Conservation (phyloP, 2,797 vertebrate species). For the Neomorphus geoffroyi region DNA sequence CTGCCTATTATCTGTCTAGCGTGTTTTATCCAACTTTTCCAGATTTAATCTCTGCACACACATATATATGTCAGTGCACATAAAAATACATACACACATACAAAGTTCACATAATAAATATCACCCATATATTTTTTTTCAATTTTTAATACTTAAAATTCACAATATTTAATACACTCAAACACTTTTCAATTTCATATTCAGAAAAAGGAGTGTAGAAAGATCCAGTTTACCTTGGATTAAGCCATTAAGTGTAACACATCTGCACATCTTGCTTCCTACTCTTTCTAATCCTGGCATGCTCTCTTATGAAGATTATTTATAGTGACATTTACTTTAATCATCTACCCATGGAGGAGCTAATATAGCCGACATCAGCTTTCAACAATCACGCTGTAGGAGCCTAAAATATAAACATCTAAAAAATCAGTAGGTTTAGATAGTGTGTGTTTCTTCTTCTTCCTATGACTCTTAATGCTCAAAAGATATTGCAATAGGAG, state of each 20-base stretch:
- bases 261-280: background rate
- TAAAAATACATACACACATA: background rate
- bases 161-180: background rate
- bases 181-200: background rate
- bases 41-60: background rate
- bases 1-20: background rate
- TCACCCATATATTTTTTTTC: background rate
- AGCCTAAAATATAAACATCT: background rate
- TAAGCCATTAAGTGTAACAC: background rate
- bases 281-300: background rate
- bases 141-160: background rate
- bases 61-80: background rate
- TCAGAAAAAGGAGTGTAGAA: background rate
- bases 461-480: background rate
- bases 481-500: background rate
- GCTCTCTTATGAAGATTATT: background rate
- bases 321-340: background rate
- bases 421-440: background rate
- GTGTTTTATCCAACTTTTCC: background rate
- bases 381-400: background rate
- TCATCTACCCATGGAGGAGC: background rate
- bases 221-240: background rate
- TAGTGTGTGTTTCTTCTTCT: background rate
- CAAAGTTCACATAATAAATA: background rate
- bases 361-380: background rate